Evolutionary conservation across 2,888 invertebrate species (phyloP), one percentile per base, ranked within the genome.

Genomic region (Suillia variegata): DNA sequence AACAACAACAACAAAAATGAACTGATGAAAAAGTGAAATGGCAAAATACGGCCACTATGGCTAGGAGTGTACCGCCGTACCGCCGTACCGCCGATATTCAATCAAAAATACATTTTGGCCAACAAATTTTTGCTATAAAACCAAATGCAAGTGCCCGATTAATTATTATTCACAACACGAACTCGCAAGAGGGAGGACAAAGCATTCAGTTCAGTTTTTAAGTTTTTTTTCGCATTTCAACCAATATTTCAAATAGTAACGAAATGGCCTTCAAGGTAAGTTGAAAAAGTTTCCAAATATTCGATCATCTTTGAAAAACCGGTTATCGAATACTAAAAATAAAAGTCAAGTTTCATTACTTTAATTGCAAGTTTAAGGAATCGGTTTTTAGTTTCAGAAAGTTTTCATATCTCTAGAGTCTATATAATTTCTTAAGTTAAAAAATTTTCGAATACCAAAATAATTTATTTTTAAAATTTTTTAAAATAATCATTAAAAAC

Each of bases 231-330:
- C n/a, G n/a, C 60, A 53, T 62, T 61, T 42, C 49, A 58, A 50
- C 58, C 51, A 56, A 49, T 53, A 31, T 56, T 42, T 45, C 56
- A 55, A 55, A 26, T 61, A 50, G 56, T 50, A 54, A 61, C 62
- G 67, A 70, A 71, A 77, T 77, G 77, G 68, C 77, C 61, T 77
- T 78, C 70, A 78, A 76, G 79, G 77, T 77, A 51, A 73, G 69
- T 67, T 10, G n/a, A n/a, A n/a, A n/a, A n/a, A 48, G 21, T n/a
- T 50, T 45, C 17, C 48, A 21, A 31, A 51, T n/a, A n/a, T n/a
- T n/a, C n/a, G n/a, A n/a, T n/a, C n/a, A n/a, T n/a, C n/a, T n/a
- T n/a, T n/a, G n/a, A n/a, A n/a, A n/a, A n/a, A n/a, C n/a, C n/a
- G n/a, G n/a, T n/a, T n/a, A n/a, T n/a, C n/a, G n/a, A n/a, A n/a